phyloP scores from a whole-genome alignment of 1,140 invertebrate species.

The Habropoda laboriosa region DNA sequence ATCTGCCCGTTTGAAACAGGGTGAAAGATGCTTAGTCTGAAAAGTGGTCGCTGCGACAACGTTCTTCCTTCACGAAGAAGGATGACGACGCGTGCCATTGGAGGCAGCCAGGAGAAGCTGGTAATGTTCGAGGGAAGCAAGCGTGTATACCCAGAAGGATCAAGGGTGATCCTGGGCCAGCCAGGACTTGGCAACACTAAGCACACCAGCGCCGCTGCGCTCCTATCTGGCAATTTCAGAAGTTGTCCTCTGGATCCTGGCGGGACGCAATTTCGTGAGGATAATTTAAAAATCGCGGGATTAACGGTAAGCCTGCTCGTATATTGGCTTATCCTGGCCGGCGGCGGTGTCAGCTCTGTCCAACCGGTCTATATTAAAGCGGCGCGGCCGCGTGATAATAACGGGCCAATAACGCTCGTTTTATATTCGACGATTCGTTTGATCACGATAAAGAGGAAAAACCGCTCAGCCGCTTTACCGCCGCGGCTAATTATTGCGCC shows the following conservation, averaged over 20 bases:
- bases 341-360: slow-evolving; percentile 32
- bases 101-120: neutral
- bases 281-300: slow-evolving; percentile 75
- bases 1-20: neutral
- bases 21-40: neutral
- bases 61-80: neutral
- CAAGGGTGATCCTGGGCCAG: slow-evolving; percentile 72
- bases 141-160: slow-evolving; percentile 69
- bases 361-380: slow-evolving; percentile 32
- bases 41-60: slow-evolving; percentile 15
- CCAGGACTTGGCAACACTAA: slow-evolving; percentile 68
- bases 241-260: slow-evolving; percentile 63
- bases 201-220: slow-evolving; percentile 58
- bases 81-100: neutral
- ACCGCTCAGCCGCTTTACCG: neutral
- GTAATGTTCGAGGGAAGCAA: slow-evolving; percentile 51
- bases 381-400: slow-evolving; percentile 25
- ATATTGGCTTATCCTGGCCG: slow-evolving; percentile 45
- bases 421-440: slow-evolving; percentile 35
- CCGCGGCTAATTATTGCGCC: slow-evolving; percentile 27
- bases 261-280: slow-evolving; percentile 67
- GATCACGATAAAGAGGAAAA: slow-evolving; percentile 43
- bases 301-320: slow-evolving; percentile 53
- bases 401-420: slow-evolving; percentile 22
- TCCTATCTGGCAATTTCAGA: slow-evolving; percentile 72